Evolutionary conservation across 2,113 vertebrate genomes (phyloP).

Genomic region (Menidia beryllina): DNA sequence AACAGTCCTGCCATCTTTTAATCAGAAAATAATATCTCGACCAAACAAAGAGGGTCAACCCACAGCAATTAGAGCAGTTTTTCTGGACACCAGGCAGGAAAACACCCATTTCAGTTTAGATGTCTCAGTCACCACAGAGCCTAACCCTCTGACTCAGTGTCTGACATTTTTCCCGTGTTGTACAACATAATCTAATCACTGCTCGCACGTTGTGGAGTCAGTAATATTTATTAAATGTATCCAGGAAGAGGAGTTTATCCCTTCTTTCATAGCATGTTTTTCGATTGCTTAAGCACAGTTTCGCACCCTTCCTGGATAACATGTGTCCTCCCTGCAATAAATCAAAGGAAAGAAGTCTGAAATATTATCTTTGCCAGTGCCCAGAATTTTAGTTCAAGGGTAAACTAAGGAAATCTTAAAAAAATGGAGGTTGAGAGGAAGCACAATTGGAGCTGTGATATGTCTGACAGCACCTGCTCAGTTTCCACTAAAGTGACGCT

Average conservation of each 20-base stretch:
- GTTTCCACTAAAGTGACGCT: background rate
- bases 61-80: background rate
- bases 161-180: no score
- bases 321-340: background rate
- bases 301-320: conserved; percentile 3
- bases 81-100: no score
- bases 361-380: background rate
- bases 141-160: background rate
- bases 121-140: no score
- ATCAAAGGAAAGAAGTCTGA: background rate
- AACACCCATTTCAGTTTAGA: no score
- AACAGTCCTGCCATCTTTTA: background rate
- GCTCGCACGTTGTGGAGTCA: background rate
- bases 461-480: background rate
- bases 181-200: no score
- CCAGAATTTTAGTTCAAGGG: background rate
- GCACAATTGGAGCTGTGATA: background rate
- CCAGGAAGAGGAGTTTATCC: background rate
- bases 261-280: conserved; percentile 22
- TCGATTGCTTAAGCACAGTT: background rate
- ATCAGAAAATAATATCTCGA: no score
- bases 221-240: background rate
- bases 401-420: background rate
- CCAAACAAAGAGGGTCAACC: no score
- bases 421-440: background rate